These are phyloP conservation scores for Odontophorus gujanensis DNA, from an alignment of 2,113 vertebrate species.

Conservation along the genomic window DNA sequence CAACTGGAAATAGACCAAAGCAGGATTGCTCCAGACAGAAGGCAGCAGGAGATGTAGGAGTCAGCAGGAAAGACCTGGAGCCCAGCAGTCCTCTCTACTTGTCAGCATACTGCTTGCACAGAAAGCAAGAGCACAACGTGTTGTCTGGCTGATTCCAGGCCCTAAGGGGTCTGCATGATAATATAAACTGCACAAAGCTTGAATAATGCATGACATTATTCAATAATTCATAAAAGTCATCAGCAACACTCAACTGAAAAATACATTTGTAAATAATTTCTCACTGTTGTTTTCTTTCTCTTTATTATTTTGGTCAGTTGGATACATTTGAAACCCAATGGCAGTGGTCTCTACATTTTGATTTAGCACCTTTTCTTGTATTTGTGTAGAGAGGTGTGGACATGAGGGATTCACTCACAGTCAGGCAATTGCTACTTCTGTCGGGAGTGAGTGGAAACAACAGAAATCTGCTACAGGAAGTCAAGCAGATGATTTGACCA, in stretches of 20 bases:
- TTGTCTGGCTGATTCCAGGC: background rate
- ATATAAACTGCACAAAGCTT: background rate
- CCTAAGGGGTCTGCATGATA: background rate
- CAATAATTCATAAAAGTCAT: constrained; percentile 34
- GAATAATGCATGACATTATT: constrained; percentile 20
- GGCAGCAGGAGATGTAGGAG: background rate
- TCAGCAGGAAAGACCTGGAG: background rate
- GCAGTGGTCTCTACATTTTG: background rate
- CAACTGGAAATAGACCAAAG: background rate
- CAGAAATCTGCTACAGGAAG: background rate
- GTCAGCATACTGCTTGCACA: background rate
- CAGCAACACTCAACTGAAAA: background rate
- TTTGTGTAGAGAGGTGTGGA: background rate
- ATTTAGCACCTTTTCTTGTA: background rate
- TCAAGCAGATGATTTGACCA: background rate
- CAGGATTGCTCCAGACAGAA: background rate
- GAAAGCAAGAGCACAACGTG: background rate
- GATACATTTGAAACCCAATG: background rate
- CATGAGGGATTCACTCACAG: background rate
- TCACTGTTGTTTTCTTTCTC: background rate
- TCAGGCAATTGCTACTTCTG: background rate
- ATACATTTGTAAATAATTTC: background rate
- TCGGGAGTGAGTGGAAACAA: background rate
- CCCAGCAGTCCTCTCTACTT: background rate
- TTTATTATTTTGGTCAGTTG: background rate